Base-by-base conservation (phyloP, 2,888 invertebrate species). In the Hypselothyrea guttata region DNA sequence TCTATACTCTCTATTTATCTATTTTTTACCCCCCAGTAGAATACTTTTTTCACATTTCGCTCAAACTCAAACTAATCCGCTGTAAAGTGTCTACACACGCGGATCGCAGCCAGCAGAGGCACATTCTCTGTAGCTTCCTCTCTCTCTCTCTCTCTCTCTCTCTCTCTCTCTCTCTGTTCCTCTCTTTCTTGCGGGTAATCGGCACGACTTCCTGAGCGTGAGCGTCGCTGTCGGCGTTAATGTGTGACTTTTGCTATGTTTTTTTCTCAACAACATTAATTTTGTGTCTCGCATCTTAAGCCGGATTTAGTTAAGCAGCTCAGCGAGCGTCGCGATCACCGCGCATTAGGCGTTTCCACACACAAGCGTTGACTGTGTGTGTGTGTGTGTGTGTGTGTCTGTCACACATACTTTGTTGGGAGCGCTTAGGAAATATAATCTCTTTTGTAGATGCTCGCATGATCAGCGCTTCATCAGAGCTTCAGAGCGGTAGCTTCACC, bases 251-350 rank as follows among this genome's bases (percentile, higher is more conserved):
- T 88, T 77, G 76, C 84, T 78, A 73, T 79, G 83, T 87, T 77
- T 86, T 77, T 22, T 22, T 22, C 22, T 83, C 87, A 85, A 79
- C 87, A 86, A 88, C 87, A 87, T 87, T 87, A 87, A 88, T 87
- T 87, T 87, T 81, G 86, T 87, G 87, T 88, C 22, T 22, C 87
- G 87, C 88, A 79, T 87, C 83, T 86, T 89, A 88, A 89, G 89
- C 89, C 89, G 89, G 89, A 89, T 89, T 89, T 87, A 88, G 89
- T 89, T 89, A 89, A 89, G 89, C 89, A 87, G 89, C 89, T 89
- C 89, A 89, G 66, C 85, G 79, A 84, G 56, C 55, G 71, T 68
- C 59, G 45, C 74, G 66, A 59, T 66, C 71, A 59, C 58, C 56
- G 72, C 64, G 76, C 77, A 81, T 75, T 83, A 71, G 54, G 62